Percentiles rank a stretch among this genome's conserved stretches.
Evolutionary conservation across 2,113 vertebrate species (phyloP).

Genomic region (Catharus fuscescens): DNA sequence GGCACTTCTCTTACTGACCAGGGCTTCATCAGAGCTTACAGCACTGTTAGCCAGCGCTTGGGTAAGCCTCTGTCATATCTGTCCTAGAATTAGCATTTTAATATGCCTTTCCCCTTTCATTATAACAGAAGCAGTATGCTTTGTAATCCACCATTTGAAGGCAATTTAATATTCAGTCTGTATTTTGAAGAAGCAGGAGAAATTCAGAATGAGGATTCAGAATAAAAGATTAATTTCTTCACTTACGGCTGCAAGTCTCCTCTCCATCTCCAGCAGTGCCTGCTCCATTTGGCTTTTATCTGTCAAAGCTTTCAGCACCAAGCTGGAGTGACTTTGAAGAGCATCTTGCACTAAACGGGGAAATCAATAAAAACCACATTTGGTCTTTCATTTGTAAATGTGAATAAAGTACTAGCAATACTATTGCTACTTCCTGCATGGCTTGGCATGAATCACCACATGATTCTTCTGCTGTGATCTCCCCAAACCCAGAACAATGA

Average conservation of each 20-base stretch:
- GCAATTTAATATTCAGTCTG: slow-evolving; percentile 23
- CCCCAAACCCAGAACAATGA: not conserved
- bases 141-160: not conserved
- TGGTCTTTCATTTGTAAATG: slow-evolving; percentile 53
- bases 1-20: not conserved
- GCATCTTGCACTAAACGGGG: slow-evolving; percentile 75
- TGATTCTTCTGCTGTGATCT: not conserved
- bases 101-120: not conserved
- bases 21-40: not conserved
- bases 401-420: slow-evolving; percentile 42
- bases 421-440: not conserved
- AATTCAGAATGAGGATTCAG: not conserved
- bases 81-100: slow-evolving; percentile 42
- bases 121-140: not conserved
- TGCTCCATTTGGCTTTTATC: slow-evolving; percentile 72
- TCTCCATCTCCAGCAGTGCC: slow-evolving; percentile 70
- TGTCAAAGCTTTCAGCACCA: slow-evolving; percentile 60
- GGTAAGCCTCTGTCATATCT: not conserved
- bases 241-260: slow-evolving; percentile 73
- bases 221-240: not conserved
- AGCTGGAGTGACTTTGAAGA: slow-evolving; percentile 47
- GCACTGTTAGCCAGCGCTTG: not conserved
- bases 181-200: slow-evolving; percentile 53
- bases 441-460: not conserved
- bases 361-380: slow-evolving; percentile 54